Evolutionary conservation across 1,140 invertebrate genomes (phyloP), one percentile per base, ranked within the genome.

Genomic region (Zaprionus kolodkinae): DNA sequence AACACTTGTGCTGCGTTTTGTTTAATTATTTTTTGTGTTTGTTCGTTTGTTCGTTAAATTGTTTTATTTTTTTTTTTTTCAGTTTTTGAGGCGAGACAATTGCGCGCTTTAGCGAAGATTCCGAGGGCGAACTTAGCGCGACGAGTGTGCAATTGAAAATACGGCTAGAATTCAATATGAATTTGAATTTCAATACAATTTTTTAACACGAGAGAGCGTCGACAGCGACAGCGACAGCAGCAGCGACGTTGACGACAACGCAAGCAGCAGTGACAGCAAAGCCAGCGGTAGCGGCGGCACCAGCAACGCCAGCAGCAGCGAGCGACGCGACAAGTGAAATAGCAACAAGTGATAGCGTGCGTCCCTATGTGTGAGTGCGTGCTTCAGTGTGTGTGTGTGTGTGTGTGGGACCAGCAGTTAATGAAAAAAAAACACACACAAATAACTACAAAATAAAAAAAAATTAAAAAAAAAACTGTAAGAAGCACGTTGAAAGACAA

Each of bases 121-220:
- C 21, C 55, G 50, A 61, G 55, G 59, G 45, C 81, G 75, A 89
- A 81, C 86, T 72, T 81, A 38, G 72, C 86, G 71, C 70, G 78
- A 60, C 70, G 85, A 90, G 64, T 81, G 85, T 89, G 78, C 86
- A 89, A 85, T 86, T 89, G 81, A 76, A 89, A 85, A 81, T 89
- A 90, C 83, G 78, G 70, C 72, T 76, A 78, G 72, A 80, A 68
- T 90, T 70, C 78, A 72, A 76, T 81, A 78, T 81, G 83, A 89
- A 79, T 89, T 89, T 89, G 78, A 89, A 89, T 89, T 89, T 89
- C 69, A 89, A 89, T 89, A 81, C 78, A 62, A 83, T 83, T 88
- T 87, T 83, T 87, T 62, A 80, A 78, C 73, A 61, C 67, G 48
- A 77, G 48, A 77, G 59, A 54, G 54, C 75, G 43, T 27, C 43